These are phyloP conservation scores for Speoplatyrhinus poulsoni DNA, from an alignment of 2,113 vertebrate species.

Conservation along the genomic window DNA sequence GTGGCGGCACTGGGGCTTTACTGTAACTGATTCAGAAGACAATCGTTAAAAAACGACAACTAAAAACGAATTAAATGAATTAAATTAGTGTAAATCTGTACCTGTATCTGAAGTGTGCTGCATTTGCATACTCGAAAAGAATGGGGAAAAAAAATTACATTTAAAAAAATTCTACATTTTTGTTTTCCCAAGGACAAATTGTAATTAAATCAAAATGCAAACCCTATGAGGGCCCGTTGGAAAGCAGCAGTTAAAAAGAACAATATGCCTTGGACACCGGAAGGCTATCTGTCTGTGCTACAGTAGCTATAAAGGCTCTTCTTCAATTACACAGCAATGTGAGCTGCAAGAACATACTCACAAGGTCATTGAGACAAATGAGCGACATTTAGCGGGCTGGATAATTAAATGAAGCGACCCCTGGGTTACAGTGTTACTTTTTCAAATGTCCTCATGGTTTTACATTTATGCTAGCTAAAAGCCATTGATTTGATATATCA, in stretches of 20 bases:
- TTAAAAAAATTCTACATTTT: background rate
- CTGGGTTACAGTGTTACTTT: constrained; percentile 37
- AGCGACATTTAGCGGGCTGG: constrained; percentile 59
- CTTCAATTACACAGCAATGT: constrained; percentile 46
- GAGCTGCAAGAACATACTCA: constrained; percentile 42
- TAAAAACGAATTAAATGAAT: no score
- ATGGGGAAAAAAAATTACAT: no score
- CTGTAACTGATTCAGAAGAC: no score
- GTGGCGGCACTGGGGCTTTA: no score
- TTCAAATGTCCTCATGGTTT: constrained; percentile 44
- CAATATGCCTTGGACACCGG: constrained; percentile 11
- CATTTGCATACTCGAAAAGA: no score
- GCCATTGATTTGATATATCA: constrained; percentile 54
- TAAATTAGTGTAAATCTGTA: no score
- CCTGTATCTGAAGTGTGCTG: no score
- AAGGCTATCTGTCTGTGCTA: background rate
- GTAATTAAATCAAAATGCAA: background rate
- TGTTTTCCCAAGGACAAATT: no score
- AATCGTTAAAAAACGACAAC: no score
- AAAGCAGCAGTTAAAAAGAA: background rate
- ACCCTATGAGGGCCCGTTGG: background rate
- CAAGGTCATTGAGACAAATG: constrained; percentile 65
- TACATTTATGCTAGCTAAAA: constrained; percentile 43
- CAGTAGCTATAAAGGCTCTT: constrained; percentile 22
- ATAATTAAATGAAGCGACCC: constrained; percentile 63